phyloP scores from a whole-genome alignment of 2,113 vertebrate species.

The Ceuthmochares aereus region DNA sequence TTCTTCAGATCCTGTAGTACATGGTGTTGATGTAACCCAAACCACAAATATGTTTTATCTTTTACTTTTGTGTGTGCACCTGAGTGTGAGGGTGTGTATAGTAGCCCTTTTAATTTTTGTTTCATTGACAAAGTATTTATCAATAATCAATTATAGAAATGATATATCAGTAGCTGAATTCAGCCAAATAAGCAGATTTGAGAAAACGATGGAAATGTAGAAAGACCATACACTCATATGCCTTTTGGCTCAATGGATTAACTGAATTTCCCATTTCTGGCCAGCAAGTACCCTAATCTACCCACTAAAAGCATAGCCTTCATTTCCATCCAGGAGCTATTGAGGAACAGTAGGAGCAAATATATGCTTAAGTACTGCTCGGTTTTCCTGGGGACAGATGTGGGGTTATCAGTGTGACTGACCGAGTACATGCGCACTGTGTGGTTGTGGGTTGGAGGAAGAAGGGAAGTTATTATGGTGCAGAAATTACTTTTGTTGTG shows the following conservation, averaged over 20 bases:
- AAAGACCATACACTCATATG: neutral
- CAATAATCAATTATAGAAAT: neutral
- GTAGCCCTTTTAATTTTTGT: neutral
- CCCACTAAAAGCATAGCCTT: neutral
- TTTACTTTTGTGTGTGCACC: neutral
- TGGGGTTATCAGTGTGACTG: neutral
- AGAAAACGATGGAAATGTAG: neutral
- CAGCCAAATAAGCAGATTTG: neutral
- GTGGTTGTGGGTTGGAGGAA: neutral
- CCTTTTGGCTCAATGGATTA: neutral
- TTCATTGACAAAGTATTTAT: neutral
- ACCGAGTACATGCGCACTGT: fast-evolving
- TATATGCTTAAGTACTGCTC: neutral
- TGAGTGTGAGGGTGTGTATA: neutral
- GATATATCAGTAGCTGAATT: neutral
- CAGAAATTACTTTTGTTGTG: neutral
- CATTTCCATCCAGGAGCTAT: neutral
- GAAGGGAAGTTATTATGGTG: neutral
- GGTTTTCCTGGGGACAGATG: neutral
- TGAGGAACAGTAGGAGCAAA: neutral
- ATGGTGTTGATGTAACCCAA: neutral
- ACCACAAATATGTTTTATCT: neutral
- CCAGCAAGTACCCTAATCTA: neutral
- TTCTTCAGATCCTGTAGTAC: slow-evolving; percentile 9
- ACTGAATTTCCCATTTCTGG: neutral